Conservation (phyloP, 2,113 vertebrate species). For the Nibea coibor region DNA sequence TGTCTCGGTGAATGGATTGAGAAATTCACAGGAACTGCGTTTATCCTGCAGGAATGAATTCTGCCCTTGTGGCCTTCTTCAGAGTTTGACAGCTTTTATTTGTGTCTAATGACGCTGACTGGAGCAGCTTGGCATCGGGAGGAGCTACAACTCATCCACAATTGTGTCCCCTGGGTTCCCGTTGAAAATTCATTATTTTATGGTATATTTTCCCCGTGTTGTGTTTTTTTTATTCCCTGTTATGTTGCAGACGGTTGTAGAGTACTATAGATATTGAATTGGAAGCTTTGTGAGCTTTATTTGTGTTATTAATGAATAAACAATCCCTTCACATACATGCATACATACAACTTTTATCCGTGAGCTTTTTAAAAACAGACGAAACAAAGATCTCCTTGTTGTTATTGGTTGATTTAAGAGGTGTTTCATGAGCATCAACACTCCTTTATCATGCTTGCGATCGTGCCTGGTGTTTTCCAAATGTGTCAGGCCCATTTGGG, state of each 20-base stretch:
- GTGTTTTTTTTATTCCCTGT: slow-evolving; percentile 19
- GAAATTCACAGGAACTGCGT: slow-evolving; percentile 58
- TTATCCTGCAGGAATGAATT: slow-evolving; percentile 65
- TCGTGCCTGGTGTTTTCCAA: slow-evolving; percentile 56
- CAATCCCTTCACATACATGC: neutral
- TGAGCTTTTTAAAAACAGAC: neutral
- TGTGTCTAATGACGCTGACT: slow-evolving; percentile 71
- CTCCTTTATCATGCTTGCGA: slow-evolving; percentile 31
- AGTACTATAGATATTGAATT: slow-evolving; percentile 6
- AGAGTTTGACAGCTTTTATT: slow-evolving; percentile 75
- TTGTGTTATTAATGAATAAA: neutral
- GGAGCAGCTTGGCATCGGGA: slow-evolving; percentile 56
- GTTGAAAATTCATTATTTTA: slow-evolving; percentile 55
- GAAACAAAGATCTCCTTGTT: slow-evolving; percentile 23
- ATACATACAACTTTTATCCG: neutral
- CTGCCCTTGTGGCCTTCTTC: slow-evolving; percentile 58
- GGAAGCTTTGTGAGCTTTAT: neutral
- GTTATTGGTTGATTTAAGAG: slow-evolving; percentile 42
- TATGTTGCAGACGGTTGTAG: slow-evolving; percentile 5
- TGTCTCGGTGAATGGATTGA: slow-evolving; percentile 61
- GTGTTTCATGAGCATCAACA: slow-evolving; percentile 49
- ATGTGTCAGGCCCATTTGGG: slow-evolving; percentile 45
- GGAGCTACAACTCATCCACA: slow-evolving; percentile 59
- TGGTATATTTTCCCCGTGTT: slow-evolving; percentile 18
- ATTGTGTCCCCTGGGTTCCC: slow-evolving; percentile 61